Evolutionary conservation across 2,888 invertebrate species (phyloP).

Genomic region (Deilephila porcellus): DNA sequence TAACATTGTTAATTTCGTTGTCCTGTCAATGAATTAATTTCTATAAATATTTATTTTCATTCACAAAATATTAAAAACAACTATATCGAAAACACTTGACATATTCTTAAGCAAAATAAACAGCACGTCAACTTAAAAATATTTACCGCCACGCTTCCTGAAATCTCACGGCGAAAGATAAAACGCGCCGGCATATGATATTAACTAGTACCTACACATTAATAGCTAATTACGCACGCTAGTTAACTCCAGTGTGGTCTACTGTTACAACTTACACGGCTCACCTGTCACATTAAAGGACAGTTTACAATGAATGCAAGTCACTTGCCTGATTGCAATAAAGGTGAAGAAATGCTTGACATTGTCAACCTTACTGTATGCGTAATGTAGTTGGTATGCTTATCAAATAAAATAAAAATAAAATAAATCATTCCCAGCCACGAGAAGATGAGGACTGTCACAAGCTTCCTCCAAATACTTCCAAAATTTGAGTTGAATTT

Average conservation of each 20-base stretch:
- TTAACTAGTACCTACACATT: conserved; percentile 17
- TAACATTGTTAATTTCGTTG: too few relatives aligned
- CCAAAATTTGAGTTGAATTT: too few relatives aligned
- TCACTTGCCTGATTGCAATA: too few relatives aligned
- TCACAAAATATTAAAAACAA: background rate
- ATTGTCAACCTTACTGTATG: too few relatives aligned
- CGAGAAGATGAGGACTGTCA: too few relatives aligned
- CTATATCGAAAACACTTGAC: background rate
- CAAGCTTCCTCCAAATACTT: too few relatives aligned
- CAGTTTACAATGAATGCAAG: too few relatives aligned
- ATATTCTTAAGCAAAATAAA: background rate
- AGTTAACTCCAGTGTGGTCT: conserved; percentile 17
- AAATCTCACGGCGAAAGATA: conserved; percentile 18
- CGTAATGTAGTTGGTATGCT: too few relatives aligned
- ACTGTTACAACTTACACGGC: conserved; percentile 1
- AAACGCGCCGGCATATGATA: background rate
- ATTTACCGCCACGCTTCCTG: conserved; percentile 15
- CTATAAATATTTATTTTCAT: background rate
- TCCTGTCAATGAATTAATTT: too few relatives aligned
- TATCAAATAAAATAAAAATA: too few relatives aligned
- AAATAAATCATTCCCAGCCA: too few relatives aligned
- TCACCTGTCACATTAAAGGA: conserved; percentile 7
- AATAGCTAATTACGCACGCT: conserved; percentile 20
- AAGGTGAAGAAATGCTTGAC: too few relatives aligned
- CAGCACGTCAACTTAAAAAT: conserved; percentile 23